These are phyloP conservation scores for Dendroctonus ponderosae DNA, from an alignment of 1,140 invertebrate species.

Conservation along the genomic window DNA sequence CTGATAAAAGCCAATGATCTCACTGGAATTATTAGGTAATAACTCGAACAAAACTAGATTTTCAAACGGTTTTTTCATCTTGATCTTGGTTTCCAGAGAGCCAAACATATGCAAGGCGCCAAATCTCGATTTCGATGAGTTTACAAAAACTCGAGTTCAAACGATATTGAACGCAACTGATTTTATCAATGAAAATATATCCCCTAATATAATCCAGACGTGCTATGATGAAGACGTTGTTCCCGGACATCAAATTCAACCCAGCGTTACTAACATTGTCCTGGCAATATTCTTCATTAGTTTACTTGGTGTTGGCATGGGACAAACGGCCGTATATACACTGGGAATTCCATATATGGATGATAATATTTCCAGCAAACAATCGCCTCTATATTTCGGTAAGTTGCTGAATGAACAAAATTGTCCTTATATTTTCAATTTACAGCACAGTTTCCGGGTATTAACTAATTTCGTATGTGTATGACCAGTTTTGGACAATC, in stretches of 20 bases:
- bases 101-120: slow-evolving; percentile 45
- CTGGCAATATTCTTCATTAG: slow-evolving; percentile 85
- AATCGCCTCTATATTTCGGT: slow-evolving; percentile 93
- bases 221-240: slow-evolving; percentile 61
- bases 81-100: slow-evolving; percentile 30
- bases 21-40: slow-evolving; percentile 38
- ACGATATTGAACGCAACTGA: slow-evolving; percentile 21
- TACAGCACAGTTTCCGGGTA: no score
- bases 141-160: not conserved
- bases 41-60: not conserved
- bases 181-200: slow-evolving; percentile 27
- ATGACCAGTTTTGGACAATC: no score
- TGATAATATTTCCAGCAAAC: slow-evolving; percentile 87
- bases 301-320: slow-evolving; percentile 85
- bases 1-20: slow-evolving; percentile 65
- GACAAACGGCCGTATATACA: slow-evolving; percentile 89
- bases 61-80: not conserved
- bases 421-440: no score
- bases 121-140: slow-evolving; percentile 21
- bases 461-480: no score
- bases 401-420: slow-evolving; percentile 44
- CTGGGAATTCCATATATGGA: slow-evolving; percentile 93
- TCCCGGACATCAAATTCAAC: slow-evolving; percentile 63
- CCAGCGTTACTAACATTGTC: slow-evolving; percentile 75
- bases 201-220: slow-evolving; percentile 50